These are phyloP conservation scores for Scaptomyza pallida DNA, from an alignment of 1,140 invertebrate species.

Conservation along the genomic window DNA sequence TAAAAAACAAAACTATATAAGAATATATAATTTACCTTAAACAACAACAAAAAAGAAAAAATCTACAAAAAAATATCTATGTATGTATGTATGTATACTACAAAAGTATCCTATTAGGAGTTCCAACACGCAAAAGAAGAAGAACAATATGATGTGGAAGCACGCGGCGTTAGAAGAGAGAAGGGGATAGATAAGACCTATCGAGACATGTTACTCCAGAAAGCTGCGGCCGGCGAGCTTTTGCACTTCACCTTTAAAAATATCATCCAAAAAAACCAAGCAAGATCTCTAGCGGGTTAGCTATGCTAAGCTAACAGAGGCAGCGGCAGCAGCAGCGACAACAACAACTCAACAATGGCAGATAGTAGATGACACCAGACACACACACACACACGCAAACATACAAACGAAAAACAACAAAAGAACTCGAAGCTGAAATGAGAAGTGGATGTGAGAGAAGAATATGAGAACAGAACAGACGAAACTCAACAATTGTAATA, in stretches of 20 bases:
- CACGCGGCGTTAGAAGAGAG: conserved; percentile 6
- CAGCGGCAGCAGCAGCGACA: conserved; percentile 15
- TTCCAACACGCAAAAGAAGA: conserved; percentile 66
- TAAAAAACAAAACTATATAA: conserved; percentile 70
- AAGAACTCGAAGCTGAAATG: conserved; percentile 49
- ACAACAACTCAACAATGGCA: conserved; percentile 62
- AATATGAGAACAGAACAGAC: conserved; percentile 21
- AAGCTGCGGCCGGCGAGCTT: conserved; percentile 74
- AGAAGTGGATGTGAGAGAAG: conserved; percentile 40
- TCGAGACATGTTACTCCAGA: conserved; percentile 37
- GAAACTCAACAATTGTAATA: conserved; percentile 60
- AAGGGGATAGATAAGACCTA: not conserved
- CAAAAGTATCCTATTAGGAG: conserved; percentile 72
- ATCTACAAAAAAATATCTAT: conserved; percentile 45
- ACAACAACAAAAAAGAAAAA: conserved; percentile 53
- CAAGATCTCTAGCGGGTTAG: conserved; percentile 51
- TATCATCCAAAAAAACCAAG: conserved; percentile 49
- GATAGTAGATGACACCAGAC: conserved; percentile 33
- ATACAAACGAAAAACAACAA: conserved; percentile 41
- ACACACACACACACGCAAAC: conserved; percentile 42
- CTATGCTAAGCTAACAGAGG: conserved; percentile 34
- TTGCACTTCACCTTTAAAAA: conserved; percentile 58
- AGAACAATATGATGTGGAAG: conserved; percentile 48
- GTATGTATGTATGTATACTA: conserved; percentile 44
- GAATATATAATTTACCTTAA: conserved; percentile 74